phyloP scores from a whole-genome alignment of 2,888 invertebrate species.

The Cyclophora albipunctata region DNA sequence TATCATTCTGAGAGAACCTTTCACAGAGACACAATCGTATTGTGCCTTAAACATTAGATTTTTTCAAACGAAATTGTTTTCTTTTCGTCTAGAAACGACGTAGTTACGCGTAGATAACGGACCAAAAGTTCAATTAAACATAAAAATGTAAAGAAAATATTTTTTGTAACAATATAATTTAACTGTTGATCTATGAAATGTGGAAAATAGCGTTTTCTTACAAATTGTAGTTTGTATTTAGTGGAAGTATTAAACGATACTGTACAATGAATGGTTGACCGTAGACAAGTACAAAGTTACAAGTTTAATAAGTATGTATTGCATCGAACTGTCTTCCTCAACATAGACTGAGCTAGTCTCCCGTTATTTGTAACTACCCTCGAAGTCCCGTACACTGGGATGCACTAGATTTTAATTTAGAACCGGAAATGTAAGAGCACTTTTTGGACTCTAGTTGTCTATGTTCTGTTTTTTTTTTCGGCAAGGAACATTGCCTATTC shows the following conservation, averaged over 20 bases:
- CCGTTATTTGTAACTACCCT: constrained; percentile 31
- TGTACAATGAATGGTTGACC: constrained; percentile 25
- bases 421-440: constrained; percentile 51
- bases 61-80: too few relatives aligned
- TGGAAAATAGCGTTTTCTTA: background rate
- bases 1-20: constrained; percentile 50
- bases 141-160: constrained; percentile 46
- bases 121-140: constrained; percentile 59
- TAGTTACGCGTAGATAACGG: constrained; percentile 48
- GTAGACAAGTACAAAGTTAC: constrained; percentile 62
- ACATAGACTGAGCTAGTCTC: constrained; percentile 61
- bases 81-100: constrained; percentile 23
- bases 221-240: constrained; percentile 11
- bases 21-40: constrained; percentile 54
- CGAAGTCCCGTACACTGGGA: constrained; percentile 58
- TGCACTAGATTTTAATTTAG: constrained; percentile 60
- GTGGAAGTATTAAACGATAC: constrained; percentile 34
- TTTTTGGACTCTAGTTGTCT: constrained; percentile 44
- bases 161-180: constrained; percentile 64
- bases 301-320: constrained; percentile 45
- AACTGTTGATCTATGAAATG: constrained; percentile 34
- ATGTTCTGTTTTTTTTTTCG: constrained; percentile 1
- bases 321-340: constrained; percentile 56
- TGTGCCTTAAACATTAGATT: constrained; percentile 57
- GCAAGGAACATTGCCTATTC: background rate